phyloP scores from a whole-genome alignment of 2,113 vertebrate genomes.

The Aythya baeri region DNA sequence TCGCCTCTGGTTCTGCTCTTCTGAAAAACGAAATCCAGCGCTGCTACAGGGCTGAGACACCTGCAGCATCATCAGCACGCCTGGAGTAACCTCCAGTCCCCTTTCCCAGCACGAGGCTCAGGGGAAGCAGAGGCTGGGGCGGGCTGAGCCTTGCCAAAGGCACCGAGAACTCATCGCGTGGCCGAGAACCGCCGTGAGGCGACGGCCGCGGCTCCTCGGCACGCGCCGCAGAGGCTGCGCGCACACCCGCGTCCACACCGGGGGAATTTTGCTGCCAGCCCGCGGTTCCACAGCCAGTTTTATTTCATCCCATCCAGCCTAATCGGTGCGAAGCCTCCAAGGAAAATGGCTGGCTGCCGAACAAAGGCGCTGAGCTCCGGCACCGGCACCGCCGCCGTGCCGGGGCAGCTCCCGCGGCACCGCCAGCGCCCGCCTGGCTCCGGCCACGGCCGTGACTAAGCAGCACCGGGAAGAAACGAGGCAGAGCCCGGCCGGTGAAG shows the following conservation, averaged over 20 bases:
- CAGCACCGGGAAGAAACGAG: not conserved
- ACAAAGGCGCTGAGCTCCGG: not conserved
- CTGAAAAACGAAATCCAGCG: fast-evolving
- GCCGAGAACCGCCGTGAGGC: not conserved
- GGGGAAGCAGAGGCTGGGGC: not conserved
- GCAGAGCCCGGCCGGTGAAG: not conserved
- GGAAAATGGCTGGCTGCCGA: not conserved
- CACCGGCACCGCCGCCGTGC: no score
- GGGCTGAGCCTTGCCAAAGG: not conserved
- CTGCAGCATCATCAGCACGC: fast-evolving
- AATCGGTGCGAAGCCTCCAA: not conserved
- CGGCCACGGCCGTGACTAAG: not conserved
- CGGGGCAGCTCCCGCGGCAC: not conserved
- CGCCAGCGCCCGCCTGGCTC: not conserved
- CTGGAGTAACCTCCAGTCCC: fast-evolving
- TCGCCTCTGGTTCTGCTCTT: not conserved
- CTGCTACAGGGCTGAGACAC: no score
- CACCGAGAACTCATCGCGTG: not conserved
- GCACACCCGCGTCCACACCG: not conserved
- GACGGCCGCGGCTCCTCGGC: no score
- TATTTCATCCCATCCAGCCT: not conserved
- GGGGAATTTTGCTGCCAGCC: not conserved
- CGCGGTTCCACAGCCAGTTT: not conserved
- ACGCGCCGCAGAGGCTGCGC: not conserved
- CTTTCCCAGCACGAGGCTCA: not conserved